phyloP scores from a whole-genome alignment of 2,797 vertebrate species.

The Tragelaphus eurycerus region DNA sequence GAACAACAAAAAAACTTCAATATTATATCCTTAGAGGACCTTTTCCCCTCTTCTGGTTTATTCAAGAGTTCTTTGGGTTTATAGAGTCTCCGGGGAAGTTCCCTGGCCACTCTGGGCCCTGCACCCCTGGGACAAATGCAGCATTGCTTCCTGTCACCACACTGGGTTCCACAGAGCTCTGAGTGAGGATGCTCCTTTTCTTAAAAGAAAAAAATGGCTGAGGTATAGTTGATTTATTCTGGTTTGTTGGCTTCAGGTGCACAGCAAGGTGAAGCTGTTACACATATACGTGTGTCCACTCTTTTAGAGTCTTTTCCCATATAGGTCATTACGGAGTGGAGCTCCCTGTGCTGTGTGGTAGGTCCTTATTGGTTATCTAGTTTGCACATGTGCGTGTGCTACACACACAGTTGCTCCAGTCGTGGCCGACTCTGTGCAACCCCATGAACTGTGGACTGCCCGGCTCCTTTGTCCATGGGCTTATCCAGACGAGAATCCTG shows the following conservation, averaged over 20 bases:
- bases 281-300: neutral
- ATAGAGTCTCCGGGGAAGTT: neutral
- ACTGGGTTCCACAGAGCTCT: neutral
- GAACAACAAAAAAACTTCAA: neutral
- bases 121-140: neutral
- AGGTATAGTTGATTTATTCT: neutral
- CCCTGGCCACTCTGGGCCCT: neutral
- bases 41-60: neutral
- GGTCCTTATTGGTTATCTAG: neutral
- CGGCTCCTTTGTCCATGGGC: neutral
- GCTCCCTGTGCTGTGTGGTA: neutral
- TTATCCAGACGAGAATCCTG: neutral
- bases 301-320: neutral
- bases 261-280: neutral
- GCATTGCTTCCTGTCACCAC: neutral
- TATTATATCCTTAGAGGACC: neutral
- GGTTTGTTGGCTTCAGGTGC: neutral
- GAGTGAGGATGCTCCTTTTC: neutral
- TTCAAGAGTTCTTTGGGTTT: neutral
- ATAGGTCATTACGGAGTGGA: neutral
- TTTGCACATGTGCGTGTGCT: neutral
- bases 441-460: neutral
- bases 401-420: neutral
- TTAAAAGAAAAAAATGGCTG: neutral
- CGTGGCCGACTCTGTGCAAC: rapidly evolving